Percentiles rank a stretch among this genome's conserved stretches.
Evolutionary conservation across 2,113 vertebrate genomes (phyloP).

Genomic region (Grammomys surdaster): DNA sequence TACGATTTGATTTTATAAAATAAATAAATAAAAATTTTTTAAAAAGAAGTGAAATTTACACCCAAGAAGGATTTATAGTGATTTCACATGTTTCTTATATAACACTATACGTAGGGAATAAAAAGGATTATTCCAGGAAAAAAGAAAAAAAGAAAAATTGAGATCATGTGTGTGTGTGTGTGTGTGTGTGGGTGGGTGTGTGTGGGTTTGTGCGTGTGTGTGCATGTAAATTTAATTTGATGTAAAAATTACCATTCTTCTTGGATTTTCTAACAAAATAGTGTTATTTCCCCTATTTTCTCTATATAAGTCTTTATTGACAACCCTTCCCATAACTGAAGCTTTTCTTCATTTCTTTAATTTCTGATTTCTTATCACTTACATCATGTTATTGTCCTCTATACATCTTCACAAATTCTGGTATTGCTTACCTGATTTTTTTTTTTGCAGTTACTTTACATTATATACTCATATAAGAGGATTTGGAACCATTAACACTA

Average conservation of each 20-base stretch:
- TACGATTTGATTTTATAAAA: too few relatives aligned
- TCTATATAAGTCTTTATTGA: neutral
- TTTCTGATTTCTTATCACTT: neutral
- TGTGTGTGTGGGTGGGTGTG: too few relatives aligned
- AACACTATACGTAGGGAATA: neutral
- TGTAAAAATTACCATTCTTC: neutral
- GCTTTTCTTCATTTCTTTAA: neutral
- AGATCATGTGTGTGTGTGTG: neutral
- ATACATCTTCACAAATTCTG: neutral
- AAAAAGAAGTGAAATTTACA: neutral
- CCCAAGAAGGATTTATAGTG: neutral
- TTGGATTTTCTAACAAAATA: neutral
- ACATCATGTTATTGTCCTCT: neutral
- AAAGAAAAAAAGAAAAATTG: too few relatives aligned
- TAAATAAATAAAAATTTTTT: too few relatives aligned
- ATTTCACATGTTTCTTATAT: neutral
- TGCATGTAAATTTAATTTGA: neutral
- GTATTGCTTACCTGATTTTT: neutral
- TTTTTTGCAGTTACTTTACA: neutral
- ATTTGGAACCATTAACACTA: neutral
- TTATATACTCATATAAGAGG: neutral
- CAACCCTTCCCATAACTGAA: neutral
- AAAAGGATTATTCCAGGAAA: neutral
- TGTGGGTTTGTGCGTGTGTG: neutral
- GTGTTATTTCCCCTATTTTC: neutral